Evolutionary conservation across 2,113 vertebrate genomes (phyloP), one percentile per base, ranked within the genome.

Genomic region (Rhea pennata): DNA sequence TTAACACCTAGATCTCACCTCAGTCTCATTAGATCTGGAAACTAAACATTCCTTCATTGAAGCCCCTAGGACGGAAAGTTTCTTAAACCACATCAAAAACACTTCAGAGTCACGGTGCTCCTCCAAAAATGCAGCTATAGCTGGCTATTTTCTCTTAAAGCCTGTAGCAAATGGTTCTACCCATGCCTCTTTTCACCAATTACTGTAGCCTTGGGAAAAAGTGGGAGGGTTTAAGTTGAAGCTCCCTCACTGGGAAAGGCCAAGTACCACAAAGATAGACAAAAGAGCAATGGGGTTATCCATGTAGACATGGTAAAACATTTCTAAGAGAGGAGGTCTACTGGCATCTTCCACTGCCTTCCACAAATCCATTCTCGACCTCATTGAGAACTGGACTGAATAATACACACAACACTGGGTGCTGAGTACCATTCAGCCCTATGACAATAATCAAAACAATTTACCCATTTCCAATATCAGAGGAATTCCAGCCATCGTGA

Each of bases 381-480:
- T 71, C 66, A 27, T 31, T n/a, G 50, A 70, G 59, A 72, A 42
- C 0, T 14, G 39, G 42, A 24, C 54, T 73, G 64, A 87, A 76
- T 13, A 39, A 39, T 2, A 5, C 17, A 46, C 2, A 36, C 2
- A 31, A 61, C 14, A 21, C 5, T 48, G 27, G 69, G 36, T 22
- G 33, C 54, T 58, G 26, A 44, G n/a, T 3, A 19, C 15, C 7
- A 8, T 36, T 44, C 29, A 48, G 0, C 9, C 15, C 5, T 4
- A 5, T 79, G 53, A 23, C 0, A 0, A 61, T n/a, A 76, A 6
- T 13, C 14, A 50, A 53, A 61, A 78, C 20, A 78, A 59, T 82
- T 95, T 94, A 98, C 98, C 98, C 96, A 0, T 95, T 93, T 69
- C 5, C 71, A 46, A 98, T 95, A 6, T 96, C 33, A 29, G 10